These are phyloP conservation scores for Hypolimnas misippus DNA, from an alignment of 2,888 invertebrate genomes.

Conservation along the genomic window DNA sequence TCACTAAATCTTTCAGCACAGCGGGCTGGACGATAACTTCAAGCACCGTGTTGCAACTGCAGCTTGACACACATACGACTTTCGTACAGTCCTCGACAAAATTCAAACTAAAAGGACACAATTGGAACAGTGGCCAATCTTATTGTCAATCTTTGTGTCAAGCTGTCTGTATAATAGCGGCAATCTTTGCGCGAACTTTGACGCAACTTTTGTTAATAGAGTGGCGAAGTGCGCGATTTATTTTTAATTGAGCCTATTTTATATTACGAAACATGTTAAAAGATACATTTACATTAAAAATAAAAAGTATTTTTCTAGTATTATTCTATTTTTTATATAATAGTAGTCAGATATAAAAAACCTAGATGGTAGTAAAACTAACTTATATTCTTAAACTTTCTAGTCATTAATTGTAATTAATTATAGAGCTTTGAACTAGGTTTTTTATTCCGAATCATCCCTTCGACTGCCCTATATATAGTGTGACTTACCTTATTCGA, in stretches of 20 bases:
- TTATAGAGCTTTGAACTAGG: background rate
- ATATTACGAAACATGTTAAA: background rate
- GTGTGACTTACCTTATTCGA: constrained; percentile 76
- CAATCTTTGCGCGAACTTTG: constrained; percentile 20
- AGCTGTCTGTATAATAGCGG: constrained; percentile 26
- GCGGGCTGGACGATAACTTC: constrained; percentile 69
- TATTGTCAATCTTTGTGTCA: constrained; percentile 32
- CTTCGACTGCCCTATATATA: constrained; percentile 52
- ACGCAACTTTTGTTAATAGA: constrained; percentile 1
- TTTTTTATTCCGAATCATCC: constrained; percentile 56
- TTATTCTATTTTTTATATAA: too few species aligned
- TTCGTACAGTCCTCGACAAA: constrained; percentile 56
- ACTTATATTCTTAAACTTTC: background rate
- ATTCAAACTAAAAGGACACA: constrained; percentile 43
- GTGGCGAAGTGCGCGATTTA: background rate
- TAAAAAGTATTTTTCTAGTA: background rate
- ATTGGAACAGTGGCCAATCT: constrained; percentile 22
- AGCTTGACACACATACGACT: constrained; percentile 76
- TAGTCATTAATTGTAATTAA: background rate
- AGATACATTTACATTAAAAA: background rate
- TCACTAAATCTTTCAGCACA: background rate
- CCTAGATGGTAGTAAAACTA: background rate
- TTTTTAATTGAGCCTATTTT: background rate
- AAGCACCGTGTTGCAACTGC: constrained; percentile 64
- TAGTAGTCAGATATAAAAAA: background rate